Evolutionary conservation across 2,797 vertebrate species (phyloP), one percentile per base, ranked within the genome.

Genomic region (Karalla daura): DNA sequence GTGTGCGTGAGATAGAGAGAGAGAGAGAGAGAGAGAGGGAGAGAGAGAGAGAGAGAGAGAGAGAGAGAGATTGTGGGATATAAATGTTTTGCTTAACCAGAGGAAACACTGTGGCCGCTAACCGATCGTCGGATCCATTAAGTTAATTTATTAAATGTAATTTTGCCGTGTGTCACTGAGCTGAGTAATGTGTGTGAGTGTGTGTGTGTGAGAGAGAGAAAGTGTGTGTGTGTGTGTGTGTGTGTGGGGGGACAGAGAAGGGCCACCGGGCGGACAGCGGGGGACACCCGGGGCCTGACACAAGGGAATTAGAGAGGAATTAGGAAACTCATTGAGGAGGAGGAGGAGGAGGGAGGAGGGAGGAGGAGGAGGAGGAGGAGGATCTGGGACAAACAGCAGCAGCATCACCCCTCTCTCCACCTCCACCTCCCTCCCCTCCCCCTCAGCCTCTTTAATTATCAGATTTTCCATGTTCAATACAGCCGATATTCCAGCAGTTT

Each of bases 91-190:
- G 88, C 93, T 89, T 96, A 96, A 97, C 90, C 37, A 25, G 92
- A 96, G 95, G 96, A 97, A 97, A 91, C 96, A 94, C 90, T 72
- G 91, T 13, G 78, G 93, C 94, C 93, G 92, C 95, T 94, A 95
- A 94, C 95, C 93, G 95, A 95, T 96, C 94, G 95, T 92, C 81
- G 94, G 94, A 95, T 95, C 95, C 95, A 97, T 96, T 96, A 96
- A 92, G 91, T 92, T 96, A 94, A 96, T 96, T 97, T 96, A 96
- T 97, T 96, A 96, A 96, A 95, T 87, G 93, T 94, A 94, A 93
- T 96, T n/a, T 96, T 96, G 94, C 94, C 91, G 93, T 94, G 93
- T 95, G 93, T 95, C 94, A 94, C 94, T 94, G 94, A 95, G 93
- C 93, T 92, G 95, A 94, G 92, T 94, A 93, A 96, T 94, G 94